A percentile compares a stretch with the other conserved stretches of the same genome.
phyloP scores from a whole-genome alignment of 2,113 vertebrate species.

The Serranochromis macrocephalus region DNA sequence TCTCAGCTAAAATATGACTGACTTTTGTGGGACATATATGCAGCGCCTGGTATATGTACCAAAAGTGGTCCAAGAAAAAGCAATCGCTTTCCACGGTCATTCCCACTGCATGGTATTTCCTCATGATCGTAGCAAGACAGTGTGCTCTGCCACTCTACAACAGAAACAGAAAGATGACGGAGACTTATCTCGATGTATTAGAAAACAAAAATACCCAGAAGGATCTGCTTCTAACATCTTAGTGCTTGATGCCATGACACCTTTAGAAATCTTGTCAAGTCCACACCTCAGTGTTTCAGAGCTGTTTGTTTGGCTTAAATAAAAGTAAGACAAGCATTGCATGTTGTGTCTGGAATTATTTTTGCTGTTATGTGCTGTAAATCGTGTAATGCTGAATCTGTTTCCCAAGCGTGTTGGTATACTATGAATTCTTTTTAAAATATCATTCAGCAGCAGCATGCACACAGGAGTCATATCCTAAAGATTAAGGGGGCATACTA shows the following conservation, averaged over 20 bases:
- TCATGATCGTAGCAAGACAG: background rate
- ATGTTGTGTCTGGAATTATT: background rate
- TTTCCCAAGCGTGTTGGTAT: background rate
- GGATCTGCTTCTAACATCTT: background rate
- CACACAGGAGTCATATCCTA: background rate
- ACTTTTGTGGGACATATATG: background rate
- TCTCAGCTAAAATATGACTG: background rate
- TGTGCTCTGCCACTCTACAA: background rate
- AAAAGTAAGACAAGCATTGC: background rate
- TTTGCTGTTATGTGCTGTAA: background rate
- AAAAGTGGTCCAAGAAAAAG: background rate
- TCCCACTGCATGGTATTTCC: background rate
- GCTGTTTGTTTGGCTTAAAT: background rate
- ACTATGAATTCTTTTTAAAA: background rate
- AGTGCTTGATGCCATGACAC: background rate
- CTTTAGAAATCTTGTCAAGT: background rate
- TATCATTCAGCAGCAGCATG: background rate
- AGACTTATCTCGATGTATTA: background rate
- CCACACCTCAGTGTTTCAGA: background rate
- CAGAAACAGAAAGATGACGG: background rate
- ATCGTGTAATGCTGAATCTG: background rate
- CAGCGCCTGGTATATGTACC: background rate
- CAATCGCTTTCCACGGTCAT: rapidly evolving
- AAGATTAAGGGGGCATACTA: background rate
- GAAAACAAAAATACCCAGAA: background rate